phyloP scores from a whole-genome alignment of 2,797 vertebrate species.

The Salmo trutta region DNA sequence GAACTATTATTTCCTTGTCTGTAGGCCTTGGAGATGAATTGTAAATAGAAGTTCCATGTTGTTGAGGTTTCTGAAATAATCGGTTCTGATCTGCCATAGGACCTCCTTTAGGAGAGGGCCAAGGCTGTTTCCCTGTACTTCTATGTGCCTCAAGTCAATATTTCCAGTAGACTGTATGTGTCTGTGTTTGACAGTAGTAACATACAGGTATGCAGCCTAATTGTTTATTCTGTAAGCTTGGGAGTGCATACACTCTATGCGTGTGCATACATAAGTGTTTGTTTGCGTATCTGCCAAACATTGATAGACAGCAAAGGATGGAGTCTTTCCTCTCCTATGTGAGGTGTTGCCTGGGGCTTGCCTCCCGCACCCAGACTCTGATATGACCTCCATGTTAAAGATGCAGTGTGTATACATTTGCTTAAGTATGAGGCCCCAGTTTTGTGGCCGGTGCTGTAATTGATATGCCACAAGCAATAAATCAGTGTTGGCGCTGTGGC shows the following conservation, averaged over 20 bases:
- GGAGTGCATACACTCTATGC: slow-evolving; percentile 15
- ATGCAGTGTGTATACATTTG: slow-evolving; percentile 68
- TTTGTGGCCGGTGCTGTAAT: slow-evolving; percentile 57
- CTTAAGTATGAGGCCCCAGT: slow-evolving; percentile 66
- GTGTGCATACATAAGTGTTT: slow-evolving; percentile 23
- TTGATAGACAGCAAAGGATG: not conserved
- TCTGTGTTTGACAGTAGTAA: slow-evolving; percentile 6
- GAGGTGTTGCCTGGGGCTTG: slow-evolving; percentile 11
- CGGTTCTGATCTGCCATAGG: too few relatives aligned
- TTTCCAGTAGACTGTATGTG: slow-evolving; percentile 6
- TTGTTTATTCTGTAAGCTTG: not conserved
- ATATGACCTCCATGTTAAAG: slow-evolving; percentile 70
- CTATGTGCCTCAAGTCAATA: too few relatives aligned
- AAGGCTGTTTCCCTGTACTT: too few relatives aligned
- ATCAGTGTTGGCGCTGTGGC: slow-evolving; percentile 37
- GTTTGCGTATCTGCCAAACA: slow-evolving; percentile 11
- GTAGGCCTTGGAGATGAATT: too few relatives aligned
- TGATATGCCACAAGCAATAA: slow-evolving; percentile 48
- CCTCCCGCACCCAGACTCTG: slow-evolving; percentile 21
- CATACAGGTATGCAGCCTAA: slow-evolving; percentile 7
- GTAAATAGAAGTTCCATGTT: too few relatives aligned
- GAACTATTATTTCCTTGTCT: too few relatives aligned
- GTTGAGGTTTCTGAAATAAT: too few relatives aligned
- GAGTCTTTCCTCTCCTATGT: not conserved
- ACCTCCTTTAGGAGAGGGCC: too few relatives aligned